Evolutionary conservation across 2,797 vertebrate species (phyloP), one percentile per base, ranked within the genome.

Genomic region (Pseudotriccus pelzelni): DNA sequence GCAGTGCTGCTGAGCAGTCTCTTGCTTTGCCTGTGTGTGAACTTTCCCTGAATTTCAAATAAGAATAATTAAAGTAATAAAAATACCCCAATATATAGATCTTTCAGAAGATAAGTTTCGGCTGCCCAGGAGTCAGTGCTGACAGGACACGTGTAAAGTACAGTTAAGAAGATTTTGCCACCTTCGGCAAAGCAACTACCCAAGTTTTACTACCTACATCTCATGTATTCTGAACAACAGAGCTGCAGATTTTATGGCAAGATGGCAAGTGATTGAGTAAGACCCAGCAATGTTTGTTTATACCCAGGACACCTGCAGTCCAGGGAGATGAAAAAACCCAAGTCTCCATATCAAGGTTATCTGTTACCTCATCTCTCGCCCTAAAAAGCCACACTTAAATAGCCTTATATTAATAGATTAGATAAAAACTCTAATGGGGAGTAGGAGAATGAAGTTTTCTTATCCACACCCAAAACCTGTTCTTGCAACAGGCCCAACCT

Each of bases 401-500:
- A 64, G n/a, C 4, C 63, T 62, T 22, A 21, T 19, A 56, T 70
- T 67, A 67, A 77, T 10, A 87, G 70, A 77, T 85, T 7, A 93
- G 90, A 89, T 87, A 91, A 90, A 70, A 13, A 44, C 24, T 41
- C 27, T 50, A 56, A 19, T n/a, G 30, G 12, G 39, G 20, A 19
- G 24, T 20, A 79, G 73, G 63, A 47, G 53, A 73, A 68, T 6
- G 7, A 52, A 43, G 43, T 37, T 81, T 79, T 44, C 37, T n/a
- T 18, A 25, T 2, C 39, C 19, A 14, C 47, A 89, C 68, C 44
- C 52, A 64, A 74, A 90, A 87, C 28, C 70, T 62, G 36, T 43
- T 83, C 72, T 22, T 78, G 37, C 62, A 89, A 32, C 75, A 87
- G 64, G 92, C 49, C 53, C 78, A 20, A 21, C n/a, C 74, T 87